A percentile compares a stretch with the other conserved stretches of the same genome.
phyloP scores from a whole-genome alignment of 2,888 invertebrate genomes.

The Dicyrtoma fusca region DNA sequence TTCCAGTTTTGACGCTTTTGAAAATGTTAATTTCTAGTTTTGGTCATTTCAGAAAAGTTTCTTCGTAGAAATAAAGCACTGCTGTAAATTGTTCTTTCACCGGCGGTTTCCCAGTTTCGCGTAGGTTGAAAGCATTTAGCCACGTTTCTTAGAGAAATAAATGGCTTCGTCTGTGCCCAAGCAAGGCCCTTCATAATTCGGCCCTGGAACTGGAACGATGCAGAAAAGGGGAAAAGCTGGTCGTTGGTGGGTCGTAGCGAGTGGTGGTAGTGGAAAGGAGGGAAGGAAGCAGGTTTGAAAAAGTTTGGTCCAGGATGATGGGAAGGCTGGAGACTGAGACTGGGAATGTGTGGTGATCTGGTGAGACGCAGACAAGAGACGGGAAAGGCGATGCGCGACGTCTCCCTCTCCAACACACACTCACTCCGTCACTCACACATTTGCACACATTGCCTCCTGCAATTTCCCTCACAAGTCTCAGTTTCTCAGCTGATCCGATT shows the following conservation, averaged over 20 bases:
- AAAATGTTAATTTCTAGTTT: too few species aligned
- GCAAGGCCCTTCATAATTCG: too few species aligned
- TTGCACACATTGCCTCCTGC: neutral
- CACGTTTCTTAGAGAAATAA: too few species aligned
- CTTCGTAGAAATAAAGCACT: too few species aligned
- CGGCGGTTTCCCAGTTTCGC: too few species aligned
- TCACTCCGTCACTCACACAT: neutral
- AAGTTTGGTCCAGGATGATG: constrained; percentile 19
- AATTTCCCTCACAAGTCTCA: constrained; percentile 25
- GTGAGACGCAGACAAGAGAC: constrained; percentile 22
- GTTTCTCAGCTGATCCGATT: constrained; percentile 47
- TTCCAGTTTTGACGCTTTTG: too few species aligned
- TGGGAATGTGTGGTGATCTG: neutral
- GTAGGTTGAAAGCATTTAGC: too few species aligned
- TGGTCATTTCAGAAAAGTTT: too few species aligned
- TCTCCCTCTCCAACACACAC: neutral
- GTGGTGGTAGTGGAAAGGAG: constrained; percentile 4
- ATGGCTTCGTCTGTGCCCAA: too few species aligned
- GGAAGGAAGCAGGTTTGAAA: constrained; percentile 12
- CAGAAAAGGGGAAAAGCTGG: neutral
- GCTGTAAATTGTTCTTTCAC: too few species aligned
- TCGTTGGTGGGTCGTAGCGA: neutral
- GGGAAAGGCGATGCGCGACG: constrained; percentile 28
- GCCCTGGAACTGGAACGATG: neutral
- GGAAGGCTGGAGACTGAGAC: neutral